These are phyloP conservation scores for Hoplostethus atlanticus DNA, from an alignment of 2,797 vertebrate species.

Conservation along the genomic window DNA sequence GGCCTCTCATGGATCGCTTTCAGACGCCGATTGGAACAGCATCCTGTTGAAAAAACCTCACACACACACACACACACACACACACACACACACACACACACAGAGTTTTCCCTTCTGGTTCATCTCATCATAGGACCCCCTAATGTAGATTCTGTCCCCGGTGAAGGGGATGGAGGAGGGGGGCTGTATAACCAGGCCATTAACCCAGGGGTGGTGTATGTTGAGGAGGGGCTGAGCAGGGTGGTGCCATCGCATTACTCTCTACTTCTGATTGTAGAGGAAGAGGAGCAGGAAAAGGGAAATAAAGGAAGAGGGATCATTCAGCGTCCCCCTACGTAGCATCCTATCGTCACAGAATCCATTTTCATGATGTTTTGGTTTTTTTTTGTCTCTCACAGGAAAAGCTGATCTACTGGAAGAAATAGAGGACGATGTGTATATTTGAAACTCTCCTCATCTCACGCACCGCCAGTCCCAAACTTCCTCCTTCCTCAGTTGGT, in stretches of 20 bases:
- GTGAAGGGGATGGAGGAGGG: too few species aligned
- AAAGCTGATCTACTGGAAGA: conserved; percentile 25
- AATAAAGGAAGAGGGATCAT: neutral
- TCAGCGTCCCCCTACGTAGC: neutral
- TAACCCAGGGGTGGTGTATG: conserved; percentile 24
- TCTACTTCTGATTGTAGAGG: too few species aligned
- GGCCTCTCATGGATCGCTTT: conserved; percentile 8
- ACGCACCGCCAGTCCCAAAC: neutral
- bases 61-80: neutral
- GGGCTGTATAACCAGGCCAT: conserved; percentile 30
- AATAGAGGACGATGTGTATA: conserved; percentile 43
- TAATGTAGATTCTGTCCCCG: conserved; percentile 10
- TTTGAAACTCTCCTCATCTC: conserved; percentile 18
- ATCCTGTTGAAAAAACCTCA: neutral
- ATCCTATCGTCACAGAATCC: neutral
- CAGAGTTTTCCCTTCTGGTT: neutral
- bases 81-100: conserved; percentile 5
- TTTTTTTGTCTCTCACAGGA: conserved; percentile 50
- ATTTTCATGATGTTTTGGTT: neutral
- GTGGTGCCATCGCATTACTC: too few species aligned
- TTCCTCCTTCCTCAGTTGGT: neutral
- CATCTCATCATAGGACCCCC: neutral
- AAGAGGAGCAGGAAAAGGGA: too few species aligned
- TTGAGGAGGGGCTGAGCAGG: conserved; percentile 2
- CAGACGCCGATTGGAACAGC: neutral